These are phyloP conservation scores for Metellina segmentata DNA, from an alignment of 2,888 invertebrate genomes.

Conservation along the genomic window DNA sequence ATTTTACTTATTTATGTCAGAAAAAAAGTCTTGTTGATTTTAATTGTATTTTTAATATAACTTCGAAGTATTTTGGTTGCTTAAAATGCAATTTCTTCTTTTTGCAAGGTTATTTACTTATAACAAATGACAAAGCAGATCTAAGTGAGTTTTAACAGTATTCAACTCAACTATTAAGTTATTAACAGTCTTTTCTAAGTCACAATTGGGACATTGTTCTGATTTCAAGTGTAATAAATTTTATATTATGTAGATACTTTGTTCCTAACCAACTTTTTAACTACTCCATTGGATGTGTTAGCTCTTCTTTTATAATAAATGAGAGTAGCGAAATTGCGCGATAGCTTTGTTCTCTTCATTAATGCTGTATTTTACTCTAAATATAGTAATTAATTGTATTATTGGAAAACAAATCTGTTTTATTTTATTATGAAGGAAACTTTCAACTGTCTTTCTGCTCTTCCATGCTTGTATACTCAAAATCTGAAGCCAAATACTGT, in stretches of 20 bases:
- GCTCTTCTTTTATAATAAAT: not conserved
- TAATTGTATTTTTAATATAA: not conserved
- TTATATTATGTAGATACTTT: not conserved
- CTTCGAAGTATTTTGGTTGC: not conserved
- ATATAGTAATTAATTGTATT: too few species aligned
- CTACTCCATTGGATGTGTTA: not conserved
- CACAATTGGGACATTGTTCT: not conserved
- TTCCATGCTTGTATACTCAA: too few species aligned
- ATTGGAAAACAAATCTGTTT: too few species aligned
- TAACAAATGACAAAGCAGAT: not conserved
- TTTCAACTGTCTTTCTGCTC: too few species aligned
- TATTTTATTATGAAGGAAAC: too few species aligned
- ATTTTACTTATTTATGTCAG: conserved; percentile 20
- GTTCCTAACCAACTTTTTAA: not conserved
- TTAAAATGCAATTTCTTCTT: not conserved
- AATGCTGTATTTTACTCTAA: too few species aligned
- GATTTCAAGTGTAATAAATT: not conserved
- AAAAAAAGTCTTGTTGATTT: conserved; percentile 11
- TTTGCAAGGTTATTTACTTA: conserved; percentile 2
- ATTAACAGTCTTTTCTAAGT: not conserved
- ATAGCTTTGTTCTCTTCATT: too few species aligned
- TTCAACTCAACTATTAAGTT: conserved; percentile 11
- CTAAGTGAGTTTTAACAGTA: not conserved
- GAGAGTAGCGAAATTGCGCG: too few species aligned
- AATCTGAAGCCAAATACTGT: not conserved